Evolutionary conservation across 2,888 invertebrate genomes (phyloP).

Genomic region (Papilio elwesi): DNA sequence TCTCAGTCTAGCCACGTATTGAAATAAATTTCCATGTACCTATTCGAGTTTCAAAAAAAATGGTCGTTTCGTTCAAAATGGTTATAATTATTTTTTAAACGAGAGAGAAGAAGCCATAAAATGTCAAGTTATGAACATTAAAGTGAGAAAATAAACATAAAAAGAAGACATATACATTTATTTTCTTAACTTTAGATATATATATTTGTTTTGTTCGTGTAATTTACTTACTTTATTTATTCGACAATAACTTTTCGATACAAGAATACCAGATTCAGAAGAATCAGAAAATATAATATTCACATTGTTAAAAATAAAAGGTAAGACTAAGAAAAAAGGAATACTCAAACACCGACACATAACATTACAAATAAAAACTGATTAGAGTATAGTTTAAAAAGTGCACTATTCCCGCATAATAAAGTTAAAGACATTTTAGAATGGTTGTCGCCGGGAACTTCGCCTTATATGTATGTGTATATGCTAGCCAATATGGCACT

Average conservation of each 20-base stretch:
- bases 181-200: too few relatives aligned
- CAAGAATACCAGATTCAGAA: too few relatives aligned
- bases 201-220: too few relatives aligned
- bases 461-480: slow-evolving; percentile 29
- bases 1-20: slow-evolving; percentile 30
- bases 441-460: not conserved
- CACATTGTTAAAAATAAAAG: slow-evolving; percentile 1
- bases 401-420: not conserved
- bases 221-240: too few relatives aligned
- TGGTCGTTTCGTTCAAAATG: not conserved
- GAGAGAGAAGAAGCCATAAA: too few relatives aligned
- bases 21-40: slow-evolving; percentile 24
- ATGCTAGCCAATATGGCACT: slow-evolving; percentile 25
- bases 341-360: not conserved
- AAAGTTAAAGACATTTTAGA: slow-evolving; percentile 16
- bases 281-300: too few relatives aligned
- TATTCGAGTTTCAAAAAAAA: slow-evolving; percentile 3
- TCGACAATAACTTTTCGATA: too few relatives aligned
- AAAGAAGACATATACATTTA: too few relatives aligned
- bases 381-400: not conserved
- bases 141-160: too few relatives aligned
- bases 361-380: not conserved
- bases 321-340: not conserved
- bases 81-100: not conserved
- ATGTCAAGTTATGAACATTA: too few relatives aligned